Base-by-base conservation (phyloP, 2,888 invertebrate species). In the Caenorhabditis sulstoni region DNA sequence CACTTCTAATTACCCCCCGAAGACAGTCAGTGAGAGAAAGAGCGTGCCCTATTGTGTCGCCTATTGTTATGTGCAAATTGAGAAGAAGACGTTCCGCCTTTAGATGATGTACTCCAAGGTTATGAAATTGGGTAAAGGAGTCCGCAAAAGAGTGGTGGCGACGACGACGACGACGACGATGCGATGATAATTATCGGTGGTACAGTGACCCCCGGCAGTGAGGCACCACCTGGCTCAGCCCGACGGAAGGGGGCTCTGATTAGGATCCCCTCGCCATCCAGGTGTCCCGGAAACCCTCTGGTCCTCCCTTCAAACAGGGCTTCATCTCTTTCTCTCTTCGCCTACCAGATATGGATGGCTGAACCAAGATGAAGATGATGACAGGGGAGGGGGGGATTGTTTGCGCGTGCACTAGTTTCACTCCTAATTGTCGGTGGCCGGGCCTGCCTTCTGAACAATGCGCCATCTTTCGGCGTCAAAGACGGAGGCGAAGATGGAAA, bases 321-420 rank as follows among this genome's bases (percentile, higher is more conserved):
- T 29, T 57, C 57, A 41, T 41, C 41, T 41, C 57, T 3, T 22
- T 41, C 16, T 47, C 8, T 20, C 16, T 14, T n/a, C 59, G 16
- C 44, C 16, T 39, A 12, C 45, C 20, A 53, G 55, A 62, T 71
- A 71, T 71, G 55, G 61, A 55, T 62, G 45, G 67, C 44, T 29
- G 52, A 58, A 58, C 58, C 58, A 37, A 71, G 47, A 37, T 47
- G 70, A 71, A 55, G 71, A 71, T 64, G 71, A 71, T 62, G 62
- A 62, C 61, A 61, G 61, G 67, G 68, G 49, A 55, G 14, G 29
- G 7, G 39, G 39, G 47, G 61, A 71, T 71, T 71, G 71, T 64
- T 71, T 71, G 71, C 47, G 71, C 71, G 61, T 71, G 71, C 71
- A 71, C 71, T 71, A 71, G 71, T 71, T 71, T 71, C 71, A 71